Evolutionary conservation across 2,888 invertebrate genomes (phyloP), one percentile per base, ranked within the genome.

Genomic region (Bellardia pandia): DNA sequence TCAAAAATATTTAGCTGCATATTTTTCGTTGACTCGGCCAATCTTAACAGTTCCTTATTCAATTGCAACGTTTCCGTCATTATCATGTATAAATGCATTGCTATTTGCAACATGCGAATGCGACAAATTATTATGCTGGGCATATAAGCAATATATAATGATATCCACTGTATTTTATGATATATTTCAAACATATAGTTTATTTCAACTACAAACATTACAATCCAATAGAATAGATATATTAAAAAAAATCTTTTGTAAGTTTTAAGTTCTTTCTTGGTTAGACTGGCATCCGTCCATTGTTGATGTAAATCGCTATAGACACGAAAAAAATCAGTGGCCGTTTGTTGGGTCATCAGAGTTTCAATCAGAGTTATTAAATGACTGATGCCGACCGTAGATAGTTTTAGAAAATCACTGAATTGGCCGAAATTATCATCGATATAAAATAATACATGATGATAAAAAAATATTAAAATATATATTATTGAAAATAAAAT

Each of bases 361-460:
- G 85, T 85, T 80, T 90, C 89, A 53, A 66, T 37, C 9, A 90
- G 14, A 3, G 87, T 85, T 14, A 87, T 37, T 8, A 83, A 60
- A 75, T 89, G 89, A n/a, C 88, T 81, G 5, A 72, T 13, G 37
- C 84, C 64, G 11, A 84, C 48, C 14, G 60, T 56, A 14, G 37
- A 7, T 2, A 89, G 56, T 77, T 90, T 89, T 2, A 90, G n/a
- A 0, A 85, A 58, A 85, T 89, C 88, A 74, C 84, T 86, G 64
- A 89, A 88, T 69, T 74, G 81, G 0, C 89, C 84, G 37, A 90
- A 89, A 66, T 78, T 77, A 72, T 90, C 88, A 23, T 66, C 82
- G 71, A 84, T 69, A 56, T 76, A 89, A 11, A 89, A 64, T n/a
- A 80, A 13, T 37, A 53, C 11, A 30, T 30, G 60, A 37, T 78